Conservation (phyloP, 2,113 vertebrate genomes). For the Pyxicephalus adspersus region DNA sequence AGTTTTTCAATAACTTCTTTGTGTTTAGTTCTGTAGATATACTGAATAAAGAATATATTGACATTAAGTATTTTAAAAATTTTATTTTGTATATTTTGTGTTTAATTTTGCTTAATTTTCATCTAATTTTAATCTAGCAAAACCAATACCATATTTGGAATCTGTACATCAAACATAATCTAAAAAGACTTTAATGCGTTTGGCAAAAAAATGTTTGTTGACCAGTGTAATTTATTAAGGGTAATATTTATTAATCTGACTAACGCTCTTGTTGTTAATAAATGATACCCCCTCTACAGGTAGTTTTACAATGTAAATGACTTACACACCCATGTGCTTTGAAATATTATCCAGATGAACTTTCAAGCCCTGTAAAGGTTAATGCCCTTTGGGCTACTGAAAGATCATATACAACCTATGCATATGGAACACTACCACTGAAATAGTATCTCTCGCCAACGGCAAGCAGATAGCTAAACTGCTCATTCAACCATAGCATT, state of each 20-base stretch:
- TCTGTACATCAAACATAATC: no score
- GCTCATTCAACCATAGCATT: constrained; percentile 5
- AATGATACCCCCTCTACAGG: neutral
- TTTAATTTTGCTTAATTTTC: no score
- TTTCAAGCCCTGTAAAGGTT: neutral
- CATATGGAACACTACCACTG: constrained; percentile 11
- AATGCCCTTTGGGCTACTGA: neutral
- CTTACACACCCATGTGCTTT: neutral
- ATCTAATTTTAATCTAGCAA: no score
- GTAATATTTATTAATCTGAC: constrained; percentile 8
- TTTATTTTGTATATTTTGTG: no score
- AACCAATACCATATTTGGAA: no score
- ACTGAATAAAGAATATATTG: no score
- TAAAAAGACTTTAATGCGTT: no score
- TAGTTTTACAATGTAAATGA: neutral
- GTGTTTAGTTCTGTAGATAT: no score
- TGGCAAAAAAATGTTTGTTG: no score
- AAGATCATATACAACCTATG: neutral
- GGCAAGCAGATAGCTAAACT: constrained; percentile 26
- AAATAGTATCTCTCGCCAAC: constrained; percentile 15
- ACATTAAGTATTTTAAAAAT: no score
- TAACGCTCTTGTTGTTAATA: neutral
- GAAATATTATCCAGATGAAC: constrained; percentile 20
- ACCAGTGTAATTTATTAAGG: neutral
- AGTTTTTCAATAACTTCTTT: no score